Evolutionary conservation across 2,797 vertebrate species (phyloP), one percentile per base, ranked within the genome.

Genomic region (Sternotherus odoratus): DNA sequence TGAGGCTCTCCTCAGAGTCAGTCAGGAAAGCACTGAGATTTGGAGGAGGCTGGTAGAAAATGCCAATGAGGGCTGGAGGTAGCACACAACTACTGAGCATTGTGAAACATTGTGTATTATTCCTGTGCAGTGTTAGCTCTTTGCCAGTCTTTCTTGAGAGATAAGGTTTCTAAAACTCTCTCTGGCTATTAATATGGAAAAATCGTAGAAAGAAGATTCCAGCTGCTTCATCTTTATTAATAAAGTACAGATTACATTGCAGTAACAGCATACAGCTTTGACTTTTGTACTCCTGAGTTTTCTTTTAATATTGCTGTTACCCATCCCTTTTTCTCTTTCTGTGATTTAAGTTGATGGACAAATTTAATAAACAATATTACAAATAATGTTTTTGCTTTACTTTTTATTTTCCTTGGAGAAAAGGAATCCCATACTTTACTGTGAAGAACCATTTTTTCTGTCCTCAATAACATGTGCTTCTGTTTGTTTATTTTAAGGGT

Each of bases 171-270:
- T 69, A 84, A 63, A 48, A n/a, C 63, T 39, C 78, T 12, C 87
- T 86, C 85, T 79, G 90, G 80, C 50, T 85, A 17, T 83, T 75
- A 91, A 50, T 79, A 43, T 5, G 30, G 30, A 53, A 12, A 85
- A 87, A 39, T 63, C 4, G 54, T 0, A 0, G 43, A 85, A 89
- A 96, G 80, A 43, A 66, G 86, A 77, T 54, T 82, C n/a, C 39
- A 89, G 17, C 16, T 72, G 79, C 39, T 90, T 89, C 2, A 77
- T 92, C 91, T 87, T 16, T 82, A 36, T 92, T 87, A 93, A 90
- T 90, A 83, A 92, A 95, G 91, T 46, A 80, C 86, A 88, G 51
- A 88, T 60, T 91, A 21, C 81, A 30, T 51, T 79, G 84, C 11
- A 53, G 83, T 92, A 79, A 77, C 30, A 82, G 54, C 36, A 78